Evolutionary conservation across 2,113 vertebrate genomes (phyloP), one percentile per base, ranked within the genome.

Genomic region (Ranitomeya imitator): DNA sequence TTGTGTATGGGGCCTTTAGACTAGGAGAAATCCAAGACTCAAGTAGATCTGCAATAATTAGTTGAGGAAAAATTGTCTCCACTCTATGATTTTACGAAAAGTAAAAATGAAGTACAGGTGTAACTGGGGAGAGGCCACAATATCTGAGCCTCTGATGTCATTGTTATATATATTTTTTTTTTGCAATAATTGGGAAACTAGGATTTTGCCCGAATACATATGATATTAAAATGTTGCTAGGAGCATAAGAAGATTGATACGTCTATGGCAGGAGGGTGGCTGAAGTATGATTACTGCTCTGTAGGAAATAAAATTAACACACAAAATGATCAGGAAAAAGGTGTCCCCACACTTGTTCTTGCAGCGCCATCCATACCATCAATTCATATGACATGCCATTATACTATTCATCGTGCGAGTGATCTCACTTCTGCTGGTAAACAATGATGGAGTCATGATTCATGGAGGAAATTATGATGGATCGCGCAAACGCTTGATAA

Each of bases 361-460:
- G 55, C 76, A 55, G 78, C 77, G 54, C 51, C 60, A 87, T 87
- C 76, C 80, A 87, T 87, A 80, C 74, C 85, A 87, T 87, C 78
- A 87, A 87, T 87, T 87, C 63, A 71, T 54, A 51, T 87, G 86
- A 80, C 86, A 87, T 69, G 52, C 86, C 86, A 87, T 87, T 80
- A 87, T 80, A 79, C 77, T 87, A 87, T 87, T 87, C 78, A 87
- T 87, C 78, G 51, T 79, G 77, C 86, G 60, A 87, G 86, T 80
- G 78, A 87, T 80, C 86, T 87, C 86, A 87, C 76, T 87, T 67
- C 61, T 80, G 77, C 86, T 80, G 77, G 78, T 87, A 87, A 80
- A 87, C 86, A 87, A 86, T 80, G 76, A 86, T 86, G 85, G 21
- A 86, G 85, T 65, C 85, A 86, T 86, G 86, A 87, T 87, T 87